Conservation (phyloP, 2,113 vertebrate species). For the Dinomys branickii region DNA sequence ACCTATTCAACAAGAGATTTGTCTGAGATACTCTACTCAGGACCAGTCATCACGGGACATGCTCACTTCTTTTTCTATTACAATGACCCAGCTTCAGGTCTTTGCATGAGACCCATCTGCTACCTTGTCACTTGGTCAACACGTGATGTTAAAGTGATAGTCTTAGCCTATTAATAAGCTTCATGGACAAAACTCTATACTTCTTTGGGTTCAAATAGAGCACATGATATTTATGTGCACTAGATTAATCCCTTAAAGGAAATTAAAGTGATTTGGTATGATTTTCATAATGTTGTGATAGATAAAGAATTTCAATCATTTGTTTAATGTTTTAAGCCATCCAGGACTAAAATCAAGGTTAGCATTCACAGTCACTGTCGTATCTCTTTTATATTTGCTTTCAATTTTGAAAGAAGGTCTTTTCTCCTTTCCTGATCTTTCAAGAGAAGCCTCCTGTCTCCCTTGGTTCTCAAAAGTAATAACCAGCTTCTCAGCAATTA, state of each 20-base stretch:
- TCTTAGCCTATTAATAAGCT: not conserved
- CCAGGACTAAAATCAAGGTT: conserved; percentile 44
- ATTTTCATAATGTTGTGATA: conserved; percentile 43
- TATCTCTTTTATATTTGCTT: not conserved
- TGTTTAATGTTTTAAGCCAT: too few species aligned
- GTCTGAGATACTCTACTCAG: not conserved
- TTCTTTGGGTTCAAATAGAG: conserved; percentile 5
- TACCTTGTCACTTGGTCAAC: not conserved
- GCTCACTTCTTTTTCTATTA: not conserved
- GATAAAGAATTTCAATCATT: conserved; percentile 18
- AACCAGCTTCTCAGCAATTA: not conserved
- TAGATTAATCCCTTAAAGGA: not conserved
- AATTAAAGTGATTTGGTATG: not conserved
- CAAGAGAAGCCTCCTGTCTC: not conserved
- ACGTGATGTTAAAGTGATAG: not conserved
- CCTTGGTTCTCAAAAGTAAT: not conserved
- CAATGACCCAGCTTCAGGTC: not conserved
- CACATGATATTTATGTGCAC: too few species aligned
- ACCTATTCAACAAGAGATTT: not conserved
- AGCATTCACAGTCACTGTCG: not conserved
- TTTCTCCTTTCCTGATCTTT: conserved; percentile 20
- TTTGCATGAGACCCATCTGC: not conserved
- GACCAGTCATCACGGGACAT: not conserved
- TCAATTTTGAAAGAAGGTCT: not conserved
- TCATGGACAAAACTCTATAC: not conserved